Base-by-base conservation (phyloP, 2,888 invertebrate species). In the Phalangium opilio region DNA sequence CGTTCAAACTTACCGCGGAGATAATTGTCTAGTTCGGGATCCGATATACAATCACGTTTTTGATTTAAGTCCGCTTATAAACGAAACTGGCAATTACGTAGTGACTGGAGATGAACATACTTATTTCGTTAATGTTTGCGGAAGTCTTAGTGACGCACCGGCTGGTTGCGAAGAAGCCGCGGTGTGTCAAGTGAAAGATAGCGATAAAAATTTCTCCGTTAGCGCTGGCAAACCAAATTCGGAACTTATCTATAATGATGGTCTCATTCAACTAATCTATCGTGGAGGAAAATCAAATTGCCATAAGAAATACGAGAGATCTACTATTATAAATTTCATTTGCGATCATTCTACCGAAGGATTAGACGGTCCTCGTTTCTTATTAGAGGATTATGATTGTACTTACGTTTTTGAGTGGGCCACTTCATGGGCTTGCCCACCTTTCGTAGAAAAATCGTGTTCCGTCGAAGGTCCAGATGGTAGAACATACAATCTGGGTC, bases 21-120 rank as follows among this genome's bases (percentile, higher is more conserved):
- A 45, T 14, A 50, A 58, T 20, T 64, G 64, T 50, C 56, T 54
- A 39, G 64, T 64, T 0, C 52, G 47, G 3, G 63, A 63, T 21
- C 61, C 62, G 1, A 42, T 60, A 3, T 64, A 60, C 50, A 57
- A 59, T 39, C 57, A 57, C 42, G 47, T 52, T 42, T 64, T 63
- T 56, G 61, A 64, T 54, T 55, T 65, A 39, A 59, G 44, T 41
- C 47, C 55, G 14, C 57, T 65, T 35, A 51, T 51, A 7, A 59
- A 56, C 14, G 38, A 50, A 4, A 51, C 43, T 7, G 48, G 50
- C 7, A 58, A 62, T 50, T 63, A 64, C 50, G 45, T 42, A 19
- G 59, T 62, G 5, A 41, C 42, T 4, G 47, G 41, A 17, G 48
- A 44, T 4, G 44, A 48, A 14, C 49, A 50, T 41, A 32, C 18